These are phyloP conservation scores for Biston stratarius DNA, from an alignment of 2,888 invertebrate genomes.

Conservation along the genomic window DNA sequence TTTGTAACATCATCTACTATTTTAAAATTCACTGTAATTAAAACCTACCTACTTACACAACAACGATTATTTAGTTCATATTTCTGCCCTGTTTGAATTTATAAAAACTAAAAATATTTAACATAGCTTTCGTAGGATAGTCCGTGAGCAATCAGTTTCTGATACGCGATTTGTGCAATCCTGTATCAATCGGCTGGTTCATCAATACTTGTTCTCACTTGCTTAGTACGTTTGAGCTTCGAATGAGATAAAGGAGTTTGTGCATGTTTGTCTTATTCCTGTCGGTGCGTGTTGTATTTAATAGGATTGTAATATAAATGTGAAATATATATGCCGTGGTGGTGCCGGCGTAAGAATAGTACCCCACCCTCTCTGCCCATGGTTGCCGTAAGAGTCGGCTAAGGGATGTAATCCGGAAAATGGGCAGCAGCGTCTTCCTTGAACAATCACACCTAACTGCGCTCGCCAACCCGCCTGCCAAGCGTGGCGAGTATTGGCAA, in stretches of 20 bases:
- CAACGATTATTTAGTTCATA: constrained; percentile 1
- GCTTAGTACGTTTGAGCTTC: constrained; percentile 36
- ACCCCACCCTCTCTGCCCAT: too few relatives aligned
- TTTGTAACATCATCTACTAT: constrained; percentile 3
- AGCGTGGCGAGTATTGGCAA: too few relatives aligned
- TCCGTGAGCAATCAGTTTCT: constrained; percentile 28
- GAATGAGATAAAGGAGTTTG: constrained; percentile 41
- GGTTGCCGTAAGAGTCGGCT: too few relatives aligned
- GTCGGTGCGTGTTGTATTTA: constrained; percentile 36
- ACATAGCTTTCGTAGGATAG: not conserved
- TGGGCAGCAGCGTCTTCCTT: too few relatives aligned
- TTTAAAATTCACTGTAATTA: not conserved
- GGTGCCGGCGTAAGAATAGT: too few relatives aligned
- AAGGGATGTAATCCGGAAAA: too few relatives aligned
- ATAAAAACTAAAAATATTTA: constrained; percentile 7
- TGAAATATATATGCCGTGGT: too few relatives aligned
- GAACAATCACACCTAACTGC: too few relatives aligned
- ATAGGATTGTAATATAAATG: too few relatives aligned
- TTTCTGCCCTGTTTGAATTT: constrained; percentile 4
- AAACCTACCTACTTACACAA: not conserved
- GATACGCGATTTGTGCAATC: constrained; percentile 32
- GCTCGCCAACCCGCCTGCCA: too few relatives aligned
- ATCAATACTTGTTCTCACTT: constrained; percentile 27
- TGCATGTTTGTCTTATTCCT: constrained; percentile 41
- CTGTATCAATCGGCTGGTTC: constrained; percentile 30